A percentile compares a stretch with the other conserved stretches of the same genome.
Conservation (phyloP, 23 tunicate genomes). For the Halocynthia aurantium region DNA sequence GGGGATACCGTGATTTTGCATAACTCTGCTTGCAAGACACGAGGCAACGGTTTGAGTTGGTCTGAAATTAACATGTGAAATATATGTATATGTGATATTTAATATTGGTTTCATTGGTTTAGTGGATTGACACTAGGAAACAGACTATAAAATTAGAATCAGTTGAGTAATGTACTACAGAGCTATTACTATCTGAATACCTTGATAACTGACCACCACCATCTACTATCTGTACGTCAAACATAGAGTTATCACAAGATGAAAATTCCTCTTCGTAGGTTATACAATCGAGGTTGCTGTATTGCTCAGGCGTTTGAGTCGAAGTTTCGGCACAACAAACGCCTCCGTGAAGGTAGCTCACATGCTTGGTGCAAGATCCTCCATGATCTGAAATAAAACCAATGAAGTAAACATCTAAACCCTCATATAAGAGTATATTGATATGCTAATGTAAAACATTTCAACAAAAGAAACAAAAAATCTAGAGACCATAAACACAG, state of each 20-base stretch:
- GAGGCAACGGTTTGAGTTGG: background rate
- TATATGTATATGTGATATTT: too few relatives aligned
- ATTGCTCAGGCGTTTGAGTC: conserved; percentile 4
- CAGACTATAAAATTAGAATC: too few relatives aligned
- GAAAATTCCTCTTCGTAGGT: conserved; percentile 6
- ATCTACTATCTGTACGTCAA: background rate
- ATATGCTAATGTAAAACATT: too few relatives aligned
- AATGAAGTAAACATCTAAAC: too few relatives aligned
- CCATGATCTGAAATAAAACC: too few relatives aligned
- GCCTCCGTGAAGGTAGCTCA: background rate
- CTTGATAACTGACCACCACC: background rate
- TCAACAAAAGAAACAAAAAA: too few relatives aligned
- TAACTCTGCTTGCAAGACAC: background rate
- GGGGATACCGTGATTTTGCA: background rate
- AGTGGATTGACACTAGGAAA: too few relatives aligned
- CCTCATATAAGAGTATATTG: too few relatives aligned
- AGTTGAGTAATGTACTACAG: background rate
- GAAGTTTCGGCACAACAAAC: background rate
- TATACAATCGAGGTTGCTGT: background rate
- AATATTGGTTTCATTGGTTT: too few relatives aligned
- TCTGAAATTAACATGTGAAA: background rate
- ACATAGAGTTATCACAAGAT: conserved; percentile 11
- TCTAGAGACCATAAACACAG: background rate
- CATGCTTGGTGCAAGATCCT: conserved; percentile 8
- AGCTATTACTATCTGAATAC: background rate